Conservation (phyloP, 1,140 invertebrate genomes). For the Drosophila truncata region DNA sequence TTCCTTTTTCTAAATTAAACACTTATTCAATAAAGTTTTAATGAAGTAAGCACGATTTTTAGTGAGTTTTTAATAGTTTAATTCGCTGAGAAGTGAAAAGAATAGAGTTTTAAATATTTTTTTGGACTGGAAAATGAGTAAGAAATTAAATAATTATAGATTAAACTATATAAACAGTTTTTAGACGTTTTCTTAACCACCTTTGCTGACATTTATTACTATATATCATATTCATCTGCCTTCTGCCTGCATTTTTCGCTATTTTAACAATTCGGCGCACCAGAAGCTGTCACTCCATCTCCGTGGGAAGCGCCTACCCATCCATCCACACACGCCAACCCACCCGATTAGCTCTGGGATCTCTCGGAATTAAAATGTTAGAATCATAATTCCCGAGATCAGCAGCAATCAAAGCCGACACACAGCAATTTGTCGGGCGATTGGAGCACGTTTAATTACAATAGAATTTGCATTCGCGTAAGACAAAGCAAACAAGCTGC, state of each 20-base stretch:
- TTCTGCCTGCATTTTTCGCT: neutral
- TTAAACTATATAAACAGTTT: neutral
- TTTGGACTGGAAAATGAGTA: neutral
- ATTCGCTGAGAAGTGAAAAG: neutral
- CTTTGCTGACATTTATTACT: neutral
- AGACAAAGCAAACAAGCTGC: constrained; percentile 4
- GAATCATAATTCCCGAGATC: constrained; percentile 64
- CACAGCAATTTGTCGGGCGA: constrained; percentile 65
- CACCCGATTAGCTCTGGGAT: constrained; percentile 26
- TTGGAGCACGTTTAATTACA: constrained; percentile 61
- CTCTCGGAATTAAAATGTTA: constrained; percentile 55
- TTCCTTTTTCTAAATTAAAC: neutral
- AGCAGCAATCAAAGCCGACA: constrained; percentile 23
- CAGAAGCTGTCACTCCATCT: constrained; percentile 38
- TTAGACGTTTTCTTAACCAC: fast-evolving
- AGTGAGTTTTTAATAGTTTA: neutral
- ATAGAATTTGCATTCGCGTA: constrained; percentile 62
- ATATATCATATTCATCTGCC: neutral
- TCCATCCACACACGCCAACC: constrained; percentile 9
- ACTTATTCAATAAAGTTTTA: constrained; percentile 3
- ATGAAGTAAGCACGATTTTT: neutral
- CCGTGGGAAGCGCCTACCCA: constrained; percentile 53
- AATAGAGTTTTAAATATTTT: neutral
- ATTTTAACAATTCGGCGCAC: neutral
- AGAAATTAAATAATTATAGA: neutral